Evolutionary conservation across 2,113 vertebrate genomes (phyloP), one percentile per base, ranked within the genome.

Genomic region (Bubo blakistoni): DNA sequence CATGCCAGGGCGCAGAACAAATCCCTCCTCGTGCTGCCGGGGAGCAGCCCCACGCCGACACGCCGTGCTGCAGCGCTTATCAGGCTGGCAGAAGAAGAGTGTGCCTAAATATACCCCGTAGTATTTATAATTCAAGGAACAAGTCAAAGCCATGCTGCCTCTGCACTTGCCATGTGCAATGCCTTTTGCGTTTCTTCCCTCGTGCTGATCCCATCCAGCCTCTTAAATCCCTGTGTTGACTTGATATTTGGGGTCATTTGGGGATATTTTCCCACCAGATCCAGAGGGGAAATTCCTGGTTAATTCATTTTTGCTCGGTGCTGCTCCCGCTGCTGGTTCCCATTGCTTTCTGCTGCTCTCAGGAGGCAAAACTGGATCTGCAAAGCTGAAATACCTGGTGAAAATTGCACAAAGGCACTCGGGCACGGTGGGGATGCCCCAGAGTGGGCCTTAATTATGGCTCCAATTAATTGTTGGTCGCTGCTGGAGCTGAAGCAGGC

Each of bases 61-160:
- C 1, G 0, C 30, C 8, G 11, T 51, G 51, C 25, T 26, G 77
- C 70, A 52, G 46, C 3, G 4, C 70, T 90, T 7, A 1, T 46
- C 47, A 40, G 69, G 62, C 65, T 87, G 77, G 32, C 78, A 61
- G 82, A 13, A 80, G 78, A 69, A 44, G 5, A 20, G 19, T 1
- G 51, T 49, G 82, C 65, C 82, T 46, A 55, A 70, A 81, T 30
- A 69, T 22, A 27, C 67, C 14, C 19, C 17, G 1, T 15, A 12
- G 52, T 7, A n/a, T 46, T 84, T 79, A 3, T 20, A 29, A 91
- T 61, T 65, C 78, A 46, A n/a, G 47, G 91, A 80, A 67, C 27
- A 3, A 13, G 57, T 3, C 1, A 1, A 30, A 83, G 81, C 70
- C 0, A 0, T 1, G 4, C 49, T 55, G 42, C 61, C 6, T 22